Evolutionary conservation across 2,113 vertebrate species (phyloP).

Genomic region (Micronycteris hirsuta): DNA sequence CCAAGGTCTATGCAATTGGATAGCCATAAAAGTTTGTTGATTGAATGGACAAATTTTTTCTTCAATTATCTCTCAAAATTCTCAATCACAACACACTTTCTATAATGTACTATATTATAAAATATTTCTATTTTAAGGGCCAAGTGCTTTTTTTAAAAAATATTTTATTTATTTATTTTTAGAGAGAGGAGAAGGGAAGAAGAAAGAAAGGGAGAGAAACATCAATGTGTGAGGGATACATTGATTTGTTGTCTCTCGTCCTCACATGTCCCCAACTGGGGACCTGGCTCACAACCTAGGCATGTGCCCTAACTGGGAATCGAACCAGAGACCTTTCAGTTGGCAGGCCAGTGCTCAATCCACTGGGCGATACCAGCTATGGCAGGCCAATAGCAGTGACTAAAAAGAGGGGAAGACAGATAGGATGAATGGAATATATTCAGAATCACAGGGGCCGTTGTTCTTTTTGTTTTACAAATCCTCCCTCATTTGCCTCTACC

Average conservation of each 20-base stretch:
- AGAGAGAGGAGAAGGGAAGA: too few relatives aligned
- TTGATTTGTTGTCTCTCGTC: too few relatives aligned
- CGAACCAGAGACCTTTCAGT: too few relatives aligned
- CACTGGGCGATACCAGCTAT: background rate
- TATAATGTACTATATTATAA: constrained; percentile 23
- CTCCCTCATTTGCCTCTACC: background rate
- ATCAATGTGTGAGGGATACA: too few relatives aligned
- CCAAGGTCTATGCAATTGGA: background rate
- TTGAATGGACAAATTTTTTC: constrained; percentile 14
- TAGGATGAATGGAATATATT: constrained; percentile 8
- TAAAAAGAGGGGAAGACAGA: background rate
- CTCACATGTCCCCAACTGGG: too few relatives aligned
- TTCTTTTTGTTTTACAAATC: constrained; percentile 8
- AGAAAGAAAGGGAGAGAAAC: too few relatives aligned
- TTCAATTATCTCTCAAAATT: constrained; percentile 42
- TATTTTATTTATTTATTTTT: too few relatives aligned
- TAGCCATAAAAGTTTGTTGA: background rate
- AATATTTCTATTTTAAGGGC: constrained; percentile 11
- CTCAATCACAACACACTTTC: background rate
- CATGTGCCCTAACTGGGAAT: too few relatives aligned
- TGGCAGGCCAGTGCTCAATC: too few relatives aligned
- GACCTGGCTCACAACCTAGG: too few relatives aligned
- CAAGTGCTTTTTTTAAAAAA: background rate
- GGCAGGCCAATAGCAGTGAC: background rate
- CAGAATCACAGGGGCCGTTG: background rate